Evolutionary conservation across 2,113 vertebrate genomes (phyloP).

Genomic region (Eptesicus fuscus): DNA sequence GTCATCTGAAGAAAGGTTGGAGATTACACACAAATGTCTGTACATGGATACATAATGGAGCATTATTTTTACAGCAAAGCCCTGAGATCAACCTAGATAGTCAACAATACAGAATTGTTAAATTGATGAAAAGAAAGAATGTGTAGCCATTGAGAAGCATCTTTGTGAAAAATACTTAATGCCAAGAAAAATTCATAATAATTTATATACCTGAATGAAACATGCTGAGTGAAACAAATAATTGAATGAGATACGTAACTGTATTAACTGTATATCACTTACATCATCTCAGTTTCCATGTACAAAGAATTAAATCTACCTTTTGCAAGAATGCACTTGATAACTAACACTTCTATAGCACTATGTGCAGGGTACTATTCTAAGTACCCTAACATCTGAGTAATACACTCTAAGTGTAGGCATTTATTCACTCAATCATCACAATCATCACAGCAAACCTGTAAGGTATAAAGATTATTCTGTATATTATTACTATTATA

Average conservation of each 20-base stretch:
- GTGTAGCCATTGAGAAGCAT: not conserved
- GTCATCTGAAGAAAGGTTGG: not conserved
- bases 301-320: accelerated
- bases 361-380: accelerated
- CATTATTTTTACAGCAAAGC: not conserved
- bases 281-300: accelerated
- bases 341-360: accelerated
- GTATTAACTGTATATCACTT: not conserved
- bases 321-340: not conserved
- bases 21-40: no score
- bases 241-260: not conserved
- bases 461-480: not conserved
- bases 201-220: not conserved
- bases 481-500: not conserved
- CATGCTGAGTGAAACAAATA: not conserved
- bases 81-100: not conserved
- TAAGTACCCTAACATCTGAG: accelerated
- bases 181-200: not conserved
- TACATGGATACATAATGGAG: not conserved
- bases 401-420: no score
- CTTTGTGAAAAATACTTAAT: not conserved
- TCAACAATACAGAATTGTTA: not conserved
- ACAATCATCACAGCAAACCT: not conserved
- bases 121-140: not conserved
- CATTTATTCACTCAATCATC: not conserved